Conservation (phyloP, 2,797 vertebrate genomes). For the Lepidocolaptes lacrymiger region DNA sequence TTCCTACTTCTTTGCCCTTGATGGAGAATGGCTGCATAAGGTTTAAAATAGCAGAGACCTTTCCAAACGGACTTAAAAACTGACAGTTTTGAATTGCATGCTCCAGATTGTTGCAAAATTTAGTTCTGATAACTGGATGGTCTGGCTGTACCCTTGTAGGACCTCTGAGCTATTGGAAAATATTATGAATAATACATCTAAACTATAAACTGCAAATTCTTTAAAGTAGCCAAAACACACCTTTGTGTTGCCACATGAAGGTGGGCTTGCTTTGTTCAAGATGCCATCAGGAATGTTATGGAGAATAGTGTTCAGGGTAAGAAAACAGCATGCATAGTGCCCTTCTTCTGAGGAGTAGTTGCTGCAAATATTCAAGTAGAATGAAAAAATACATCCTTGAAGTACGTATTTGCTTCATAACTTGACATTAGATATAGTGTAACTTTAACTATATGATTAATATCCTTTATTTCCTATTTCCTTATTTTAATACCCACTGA, state of each 20-base stretch:
- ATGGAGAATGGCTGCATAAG: neutral
- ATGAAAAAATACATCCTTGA: neutral
- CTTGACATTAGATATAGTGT: neutral
- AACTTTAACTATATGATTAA: neutral
- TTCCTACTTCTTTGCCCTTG: neutral
- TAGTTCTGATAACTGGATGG: neutral
- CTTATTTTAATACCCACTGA: neutral
- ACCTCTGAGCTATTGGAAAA: neutral
- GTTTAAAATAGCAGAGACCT: neutral
- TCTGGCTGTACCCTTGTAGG: neutral
- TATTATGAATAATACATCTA: neutral
- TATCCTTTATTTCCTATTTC: neutral
- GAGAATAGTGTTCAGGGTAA: neutral
- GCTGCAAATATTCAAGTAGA: neutral
- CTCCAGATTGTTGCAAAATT: neutral
- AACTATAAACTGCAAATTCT: neutral
- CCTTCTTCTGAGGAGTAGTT: neutral
- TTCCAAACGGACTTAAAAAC: neutral
- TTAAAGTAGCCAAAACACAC: neutral
- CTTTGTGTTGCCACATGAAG: neutral
- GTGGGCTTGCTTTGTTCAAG: neutral
- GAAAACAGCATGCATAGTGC: neutral
- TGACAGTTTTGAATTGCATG: neutral
- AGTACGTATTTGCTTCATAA: neutral
- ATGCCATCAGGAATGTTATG: neutral